Evolutionary conservation across 2,888 invertebrate species (phyloP).

Genomic region (Fragum sueziense): DNA sequence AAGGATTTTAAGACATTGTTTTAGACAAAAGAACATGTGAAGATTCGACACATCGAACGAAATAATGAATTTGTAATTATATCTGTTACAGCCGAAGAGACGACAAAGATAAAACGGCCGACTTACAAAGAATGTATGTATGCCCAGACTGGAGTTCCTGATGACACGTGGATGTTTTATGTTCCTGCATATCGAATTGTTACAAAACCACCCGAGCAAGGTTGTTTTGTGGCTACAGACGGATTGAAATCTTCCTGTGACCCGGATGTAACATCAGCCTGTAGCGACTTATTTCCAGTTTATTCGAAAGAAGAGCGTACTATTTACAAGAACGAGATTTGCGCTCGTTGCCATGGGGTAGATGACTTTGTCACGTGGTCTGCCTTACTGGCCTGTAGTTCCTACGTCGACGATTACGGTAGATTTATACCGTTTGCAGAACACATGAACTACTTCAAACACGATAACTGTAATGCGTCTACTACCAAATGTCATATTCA

Average conservation of each 20-base stretch:
- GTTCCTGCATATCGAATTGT: not conserved
- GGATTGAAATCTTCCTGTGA: not conserved
- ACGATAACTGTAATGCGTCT: no score
- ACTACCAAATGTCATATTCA: not conserved
- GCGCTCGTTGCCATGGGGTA: not conserved
- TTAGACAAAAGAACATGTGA: not conserved
- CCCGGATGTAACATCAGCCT: not conserved
- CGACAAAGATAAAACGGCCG: not conserved
- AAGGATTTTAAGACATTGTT: no score
- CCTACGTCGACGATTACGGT: not conserved
- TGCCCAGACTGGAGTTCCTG: not conserved
- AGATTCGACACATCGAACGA: not conserved
- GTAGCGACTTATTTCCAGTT: not conserved
- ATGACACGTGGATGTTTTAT: not conserved
- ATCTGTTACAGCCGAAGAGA: not conserved
- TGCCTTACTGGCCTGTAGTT: not conserved
- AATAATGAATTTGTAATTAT: not conserved
- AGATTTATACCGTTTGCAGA: not conserved
- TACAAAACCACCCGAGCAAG: not conserved
- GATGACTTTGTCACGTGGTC: not conserved
- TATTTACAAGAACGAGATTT: not conserved
- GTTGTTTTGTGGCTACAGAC: not conserved
- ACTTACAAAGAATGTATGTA: not conserved
- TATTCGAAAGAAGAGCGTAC: not conserved
- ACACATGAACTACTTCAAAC: not conserved